Percentiles rank a stretch among this genome's conserved stretches.
These are phyloP conservation scores for Zaprionus ghesquierei DNA, from an alignment of 1,140 invertebrate genomes.

Conservation along the genomic window DNA sequence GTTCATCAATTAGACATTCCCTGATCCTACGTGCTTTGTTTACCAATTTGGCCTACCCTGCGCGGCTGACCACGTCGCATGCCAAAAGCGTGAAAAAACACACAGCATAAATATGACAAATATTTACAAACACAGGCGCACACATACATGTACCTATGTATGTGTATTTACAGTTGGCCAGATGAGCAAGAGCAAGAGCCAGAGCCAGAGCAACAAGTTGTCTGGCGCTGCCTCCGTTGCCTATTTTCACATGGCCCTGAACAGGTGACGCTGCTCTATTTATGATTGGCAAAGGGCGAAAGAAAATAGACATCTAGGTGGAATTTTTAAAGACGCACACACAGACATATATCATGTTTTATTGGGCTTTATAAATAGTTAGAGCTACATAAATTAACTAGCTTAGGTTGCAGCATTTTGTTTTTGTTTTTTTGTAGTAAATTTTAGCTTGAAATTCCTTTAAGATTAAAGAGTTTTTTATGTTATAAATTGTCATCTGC, in stretches of 20 bases:
- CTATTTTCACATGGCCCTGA: constrained; percentile 27
- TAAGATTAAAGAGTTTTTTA: constrained; percentile 30
- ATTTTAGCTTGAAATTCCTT: constrained; percentile 21
- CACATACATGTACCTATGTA: background rate
- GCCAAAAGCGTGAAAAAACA: constrained; percentile 16
- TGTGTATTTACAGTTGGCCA: background rate
- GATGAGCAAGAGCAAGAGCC: constrained; percentile 5
- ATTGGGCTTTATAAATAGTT: constrained; percentile 42
- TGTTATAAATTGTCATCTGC: constrained; percentile 37
- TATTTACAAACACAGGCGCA: background rate
- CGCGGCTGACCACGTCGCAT: background rate
- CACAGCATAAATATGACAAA: constrained; percentile 33
- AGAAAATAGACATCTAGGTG: background rate
- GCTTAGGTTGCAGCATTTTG: constrained; percentile 33
- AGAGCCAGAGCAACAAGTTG: constrained; percentile 59
- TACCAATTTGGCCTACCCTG: constrained; percentile 23
- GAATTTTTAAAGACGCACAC: constrained; percentile 11
- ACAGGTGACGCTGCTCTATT: constrained; percentile 32
- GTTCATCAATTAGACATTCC: constrained; percentile 8
- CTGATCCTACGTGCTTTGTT: constrained; percentile 15
- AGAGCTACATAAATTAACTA: constrained; percentile 44
- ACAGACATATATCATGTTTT: constrained; percentile 32
- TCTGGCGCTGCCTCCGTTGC: constrained; percentile 9
- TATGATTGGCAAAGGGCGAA: constrained; percentile 21
- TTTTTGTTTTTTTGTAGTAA: background rate